Conservation (phyloP, 2,888 invertebrate genomes). For the Dryadula phaetusa region DNA sequence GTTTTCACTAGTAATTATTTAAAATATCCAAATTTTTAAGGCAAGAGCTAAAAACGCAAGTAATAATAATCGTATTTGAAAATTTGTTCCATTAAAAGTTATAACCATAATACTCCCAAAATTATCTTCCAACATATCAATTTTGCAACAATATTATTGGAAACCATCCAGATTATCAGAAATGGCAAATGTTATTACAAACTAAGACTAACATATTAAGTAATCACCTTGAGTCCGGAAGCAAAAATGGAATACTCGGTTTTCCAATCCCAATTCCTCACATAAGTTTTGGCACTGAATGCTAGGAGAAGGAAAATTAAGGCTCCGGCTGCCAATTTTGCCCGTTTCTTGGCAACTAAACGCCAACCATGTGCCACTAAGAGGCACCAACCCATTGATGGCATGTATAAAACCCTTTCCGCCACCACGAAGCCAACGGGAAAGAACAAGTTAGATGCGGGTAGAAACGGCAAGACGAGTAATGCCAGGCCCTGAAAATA, state of each 20-base stretch:
- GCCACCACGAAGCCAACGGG: constrained; percentile 99
- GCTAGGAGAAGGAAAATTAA: constrained; percentile 88
- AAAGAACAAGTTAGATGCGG: constrained; percentile 98
- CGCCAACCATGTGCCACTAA: constrained; percentile 95
- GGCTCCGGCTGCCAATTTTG: constrained; percentile 87
- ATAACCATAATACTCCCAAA: neutral
- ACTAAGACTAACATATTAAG: neutral
- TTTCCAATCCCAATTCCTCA: constrained; percentile 96
- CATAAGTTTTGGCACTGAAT: constrained; percentile 93
- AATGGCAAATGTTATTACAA: neutral
- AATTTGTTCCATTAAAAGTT: too few species aligned
- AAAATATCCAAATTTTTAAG: too few species aligned
- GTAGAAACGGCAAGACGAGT: constrained; percentile 95
- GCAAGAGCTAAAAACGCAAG: too few species aligned
- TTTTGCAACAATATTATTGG: constrained; percentile 5
- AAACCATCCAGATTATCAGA: constrained; percentile 8
- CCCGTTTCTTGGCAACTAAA: constrained; percentile 86
- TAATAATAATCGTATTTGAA: too few species aligned
- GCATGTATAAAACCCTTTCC: constrained; percentile 97
- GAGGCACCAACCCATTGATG: constrained; percentile 98
- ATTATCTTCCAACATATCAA: neutral
- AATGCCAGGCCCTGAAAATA: constrained; percentile 91
- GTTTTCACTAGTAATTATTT: too few species aligned
- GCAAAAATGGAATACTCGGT: constrained; percentile 97
- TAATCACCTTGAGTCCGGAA: constrained; percentile 89